Conservation (phyloP, 2,113 vertebrate genomes). For the western clawed frog (Xenopus tropicalis) region DNA sequence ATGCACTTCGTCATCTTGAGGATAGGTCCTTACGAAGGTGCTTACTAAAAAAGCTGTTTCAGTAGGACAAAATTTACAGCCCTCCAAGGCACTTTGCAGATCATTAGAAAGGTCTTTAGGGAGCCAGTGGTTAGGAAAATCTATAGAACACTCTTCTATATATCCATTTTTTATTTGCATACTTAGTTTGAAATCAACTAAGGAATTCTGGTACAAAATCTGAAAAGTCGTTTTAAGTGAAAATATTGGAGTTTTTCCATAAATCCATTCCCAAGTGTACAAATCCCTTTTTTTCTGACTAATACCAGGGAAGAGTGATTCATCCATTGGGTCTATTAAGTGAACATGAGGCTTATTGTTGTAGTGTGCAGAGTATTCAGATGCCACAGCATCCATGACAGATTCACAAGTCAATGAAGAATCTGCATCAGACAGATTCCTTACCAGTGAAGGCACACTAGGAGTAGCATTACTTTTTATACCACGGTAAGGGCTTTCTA, state of each 20-base stretch:
- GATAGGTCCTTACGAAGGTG: slow-evolving; percentile 57
- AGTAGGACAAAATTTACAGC: slow-evolving; percentile 74
- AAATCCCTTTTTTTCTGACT: slow-evolving; percentile 66
- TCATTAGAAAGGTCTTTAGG: slow-evolving; percentile 59
- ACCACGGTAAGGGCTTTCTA: slow-evolving; percentile 74
- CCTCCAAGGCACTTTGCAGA: slow-evolving; percentile 64
- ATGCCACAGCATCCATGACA: slow-evolving; percentile 71
- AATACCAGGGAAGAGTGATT: slow-evolving; percentile 75
- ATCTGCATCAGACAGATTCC: slow-evolving; percentile 81
- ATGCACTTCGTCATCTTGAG: slow-evolving; percentile 54
- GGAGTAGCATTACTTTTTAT: slow-evolving; percentile 86
- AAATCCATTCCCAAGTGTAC: slow-evolving; percentile 86
- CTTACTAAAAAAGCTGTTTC: slow-evolving; percentile 49
- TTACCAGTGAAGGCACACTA: slow-evolving; percentile 78
- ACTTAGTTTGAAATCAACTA: slow-evolving; percentile 59
- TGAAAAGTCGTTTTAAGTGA: slow-evolving; percentile 65
- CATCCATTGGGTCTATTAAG: slow-evolving; percentile 74
- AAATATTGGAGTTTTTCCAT: slow-evolving; percentile 89
- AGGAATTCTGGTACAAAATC: slow-evolving; percentile 53
- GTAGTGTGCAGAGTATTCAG: slow-evolving; percentile 72
- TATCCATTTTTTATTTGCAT: slow-evolving; percentile 77
- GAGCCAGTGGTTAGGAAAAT: slow-evolving; percentile 72
- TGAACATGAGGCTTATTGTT: slow-evolving; percentile 52
- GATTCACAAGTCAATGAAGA: slow-evolving; percentile 71
- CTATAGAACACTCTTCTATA: slow-evolving; percentile 70